Base-by-base conservation (phyloP, 30 jellyfish, hydroid and myxozoan species). In the Nemopilema nomurai region DNA sequence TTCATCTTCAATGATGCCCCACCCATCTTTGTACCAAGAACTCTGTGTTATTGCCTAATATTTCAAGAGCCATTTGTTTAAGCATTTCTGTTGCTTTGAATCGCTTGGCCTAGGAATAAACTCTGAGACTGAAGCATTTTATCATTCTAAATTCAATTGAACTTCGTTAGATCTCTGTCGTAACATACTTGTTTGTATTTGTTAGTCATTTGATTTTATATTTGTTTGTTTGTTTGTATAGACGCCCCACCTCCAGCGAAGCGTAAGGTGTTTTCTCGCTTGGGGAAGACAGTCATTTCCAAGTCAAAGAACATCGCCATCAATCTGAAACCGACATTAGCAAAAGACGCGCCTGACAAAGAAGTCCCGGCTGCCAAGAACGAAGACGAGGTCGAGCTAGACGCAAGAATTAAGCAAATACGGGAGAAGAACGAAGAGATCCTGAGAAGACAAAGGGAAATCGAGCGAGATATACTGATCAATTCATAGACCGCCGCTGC, bases 201-300 rank as follows among this genome's bases (percentile, higher is more conserved):
- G 57, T 13, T 3, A 41, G 57, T 41, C 13, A 41, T 13, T 13
- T 41, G 6, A 76, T 76, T 18, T 17, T 19, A 76, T 22, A 27
- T 0, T 17, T 32, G 28, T 20, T 33, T 20, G 41, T 27, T n/a
- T n/a, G n/a, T n/a, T n/a, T n/a, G n/a, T n/a, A n/a, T 41, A 68
- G 90, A 63, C 69, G 18, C 62, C 69, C 74, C 68, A 18, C 71
- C 84, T 6, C 77, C 26, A 3, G 41, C 86, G 26, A 72, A 71
- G 65, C 76, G 92, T 29, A 83, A 83, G 25, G 74, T 83, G 17
- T 83, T 83, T 52, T 83, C 92, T 16, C 85, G 92, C 63, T 86
- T 83, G 21, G 86, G 92, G 9, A 83, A 68, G 65, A 20, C 68
- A 4, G 31, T 57, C 24, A 23, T 83, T 24, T 21, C 71, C 63